These are phyloP conservation scores for Mus musculus DNA, from an alignment of 2,113 vertebrate genomes.

Conservation along the genomic window GRCm39 chrX:144208001-144208500, in stretches of 20 bases:
- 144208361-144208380: neutral
- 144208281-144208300: neutral
- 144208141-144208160: slow-evolving; percentile 34
- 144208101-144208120: slow-evolving; percentile 17
- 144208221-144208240: neutral
- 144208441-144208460: too few relatives aligned
- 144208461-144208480: too few relatives aligned
- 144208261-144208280: neutral
- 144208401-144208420: too few relatives aligned
- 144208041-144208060: slow-evolving; percentile 52
- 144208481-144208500: too few relatives aligned
- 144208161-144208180: neutral
- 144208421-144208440: too few relatives aligned
- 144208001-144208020: slow-evolving; percentile 35
- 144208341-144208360: neutral
- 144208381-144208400: neutral
- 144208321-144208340: neutral
- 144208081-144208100: neutral
- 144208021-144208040: slow-evolving; percentile 35
- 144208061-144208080: neutral
- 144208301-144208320: slow-evolving; percentile 1
- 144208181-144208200: slow-evolving; percentile 28
- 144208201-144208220: neutral
- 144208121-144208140: neutral
- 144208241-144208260: neutral